These are phyloP conservation scores for Zaprionus kolodkinae DNA, from an alignment of 1,140 invertebrate genomes.

Conservation along the genomic window DNA sequence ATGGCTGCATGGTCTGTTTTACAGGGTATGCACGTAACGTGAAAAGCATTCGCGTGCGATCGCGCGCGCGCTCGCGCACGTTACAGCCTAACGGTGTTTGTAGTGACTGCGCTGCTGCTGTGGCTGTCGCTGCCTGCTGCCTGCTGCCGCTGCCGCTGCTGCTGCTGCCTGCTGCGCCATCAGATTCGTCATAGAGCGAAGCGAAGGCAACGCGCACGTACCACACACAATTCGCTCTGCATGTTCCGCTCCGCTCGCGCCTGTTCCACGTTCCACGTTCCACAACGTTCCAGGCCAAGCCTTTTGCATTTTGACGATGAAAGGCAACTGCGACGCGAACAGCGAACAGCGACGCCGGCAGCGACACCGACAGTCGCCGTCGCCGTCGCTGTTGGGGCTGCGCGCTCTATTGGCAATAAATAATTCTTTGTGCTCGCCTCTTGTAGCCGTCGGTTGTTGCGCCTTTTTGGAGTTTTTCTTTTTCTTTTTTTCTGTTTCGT, in stretches of 20 bases:
- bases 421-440: slow-evolving; percentile 66
- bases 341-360: slow-evolving; percentile 13
- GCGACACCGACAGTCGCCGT: slow-evolving; percentile 17
- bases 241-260: background rate
- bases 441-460: slow-evolving; percentile 28
- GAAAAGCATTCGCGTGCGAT: slow-evolving; percentile 71
- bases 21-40: slow-evolving; percentile 59
- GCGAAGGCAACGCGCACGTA: slow-evolving; percentile 23
- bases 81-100: slow-evolving; percentile 73
- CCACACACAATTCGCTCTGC: slow-evolving; percentile 22
- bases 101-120: slow-evolving; percentile 52
- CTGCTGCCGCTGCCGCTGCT: slow-evolving; percentile 1
- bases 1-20: background rate
- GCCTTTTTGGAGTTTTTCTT: slow-evolving; percentile 13
- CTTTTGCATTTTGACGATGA: slow-evolving; percentile 64
- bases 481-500: background rate
- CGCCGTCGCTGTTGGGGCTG: slow-evolving; percentile 27
- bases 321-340: slow-evolving; percentile 51
- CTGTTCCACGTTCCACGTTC: slow-evolving; percentile 31
- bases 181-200: slow-evolving; percentile 68
- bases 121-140: slow-evolving; percentile 35
- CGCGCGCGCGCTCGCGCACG: slow-evolving; percentile 47
- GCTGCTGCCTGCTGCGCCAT: slow-evolving; percentile 11
- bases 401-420: slow-evolving; percentile 67
- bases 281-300: slow-evolving; percentile 41